A percentile compares a stretch with the other conserved stretches of the same genome.
Evolutionary conservation across 1,140 invertebrate genomes (phyloP).

Genomic region (Lepidurus arcticus): DNA sequence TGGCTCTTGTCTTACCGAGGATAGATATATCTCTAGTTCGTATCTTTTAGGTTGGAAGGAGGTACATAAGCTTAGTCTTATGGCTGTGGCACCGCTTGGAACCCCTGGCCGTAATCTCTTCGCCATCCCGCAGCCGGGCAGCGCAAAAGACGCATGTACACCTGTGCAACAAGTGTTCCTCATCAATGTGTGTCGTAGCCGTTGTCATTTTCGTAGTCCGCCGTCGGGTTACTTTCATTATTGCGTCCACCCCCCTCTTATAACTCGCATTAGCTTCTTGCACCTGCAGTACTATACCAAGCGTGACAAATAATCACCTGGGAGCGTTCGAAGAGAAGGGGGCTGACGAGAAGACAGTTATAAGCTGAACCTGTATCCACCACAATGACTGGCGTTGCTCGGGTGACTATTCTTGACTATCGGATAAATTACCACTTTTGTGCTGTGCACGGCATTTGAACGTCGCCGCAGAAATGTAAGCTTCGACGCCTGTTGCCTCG

Average conservation of each 20-base stretch:
- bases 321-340: neutral
- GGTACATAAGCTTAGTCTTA: neutral
- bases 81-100: neutral
- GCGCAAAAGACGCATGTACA: neutral
- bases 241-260: neutral
- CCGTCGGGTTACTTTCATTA: neutral
- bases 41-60: neutral
- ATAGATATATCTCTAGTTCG: slow-evolving; percentile 8
- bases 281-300: neutral
- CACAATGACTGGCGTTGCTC: neutral
- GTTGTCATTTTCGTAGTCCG: neutral
- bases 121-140: slow-evolving; percentile 2
- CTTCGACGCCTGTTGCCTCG: slow-evolving; percentile 2
- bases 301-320: slow-evolving; percentile 5
- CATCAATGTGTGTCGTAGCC: neutral
- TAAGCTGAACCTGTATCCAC: neutral
- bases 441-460: neutral
- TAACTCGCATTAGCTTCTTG: neutral
- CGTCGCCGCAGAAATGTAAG: slow-evolving; percentile 1
- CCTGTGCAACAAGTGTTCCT: slow-evolving; percentile 14
- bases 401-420: neutral
- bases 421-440: neutral
- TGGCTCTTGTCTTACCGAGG: slow-evolving; percentile 12
- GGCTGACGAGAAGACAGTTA: neutral
- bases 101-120: neutral